Conservation (phyloP, 2,888 invertebrate species). For the Drosophila ustulata region DNA sequence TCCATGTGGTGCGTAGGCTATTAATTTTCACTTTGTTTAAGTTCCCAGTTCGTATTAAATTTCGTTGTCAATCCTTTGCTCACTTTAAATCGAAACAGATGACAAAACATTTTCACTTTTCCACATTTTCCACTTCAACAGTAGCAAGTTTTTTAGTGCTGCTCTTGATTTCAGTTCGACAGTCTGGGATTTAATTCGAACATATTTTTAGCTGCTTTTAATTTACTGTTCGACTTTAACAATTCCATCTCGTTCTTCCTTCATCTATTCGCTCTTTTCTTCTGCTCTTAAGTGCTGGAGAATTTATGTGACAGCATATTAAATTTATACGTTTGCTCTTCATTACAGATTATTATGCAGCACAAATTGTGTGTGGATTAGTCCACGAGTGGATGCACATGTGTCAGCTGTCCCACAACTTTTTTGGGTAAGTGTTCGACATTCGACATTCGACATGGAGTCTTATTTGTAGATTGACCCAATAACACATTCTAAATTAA, state of each 20-base stretch:
- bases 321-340: conserved; percentile 75
- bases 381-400: conserved; percentile 63
- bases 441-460: background rate
- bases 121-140: conserved; percentile 29
- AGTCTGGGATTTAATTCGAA: conserved; percentile 54
- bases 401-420: conserved; percentile 25
- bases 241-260: conserved; percentile 13
- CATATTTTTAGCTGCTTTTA: conserved; percentile 67
- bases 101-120: conserved; percentile 73
- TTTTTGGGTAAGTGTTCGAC: conserved; percentile 40
- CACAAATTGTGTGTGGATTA: conserved; percentile 50
- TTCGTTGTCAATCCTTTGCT: conserved; percentile 55
- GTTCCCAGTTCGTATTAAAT: conserved; percentile 66
- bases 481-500: background rate
- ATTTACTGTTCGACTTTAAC: conserved; percentile 48
- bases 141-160: conserved; percentile 20
- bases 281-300: conserved; percentile 65
- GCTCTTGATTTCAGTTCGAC: conserved; percentile 39
- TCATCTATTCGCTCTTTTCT: background rate
- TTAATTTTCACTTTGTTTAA: conserved; percentile 75
- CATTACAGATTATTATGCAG: conserved; percentile 64
- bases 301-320: conserved; percentile 77
- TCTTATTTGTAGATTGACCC: conserved; percentile 12
- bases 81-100: conserved; percentile 69
- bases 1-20: conserved; percentile 45